A percentile compares a stretch with the other conserved stretches of the same genome.
Evolutionary conservation across 2,113 vertebrate species (phyloP).

Genomic region (Steatornis caripensis): DNA sequence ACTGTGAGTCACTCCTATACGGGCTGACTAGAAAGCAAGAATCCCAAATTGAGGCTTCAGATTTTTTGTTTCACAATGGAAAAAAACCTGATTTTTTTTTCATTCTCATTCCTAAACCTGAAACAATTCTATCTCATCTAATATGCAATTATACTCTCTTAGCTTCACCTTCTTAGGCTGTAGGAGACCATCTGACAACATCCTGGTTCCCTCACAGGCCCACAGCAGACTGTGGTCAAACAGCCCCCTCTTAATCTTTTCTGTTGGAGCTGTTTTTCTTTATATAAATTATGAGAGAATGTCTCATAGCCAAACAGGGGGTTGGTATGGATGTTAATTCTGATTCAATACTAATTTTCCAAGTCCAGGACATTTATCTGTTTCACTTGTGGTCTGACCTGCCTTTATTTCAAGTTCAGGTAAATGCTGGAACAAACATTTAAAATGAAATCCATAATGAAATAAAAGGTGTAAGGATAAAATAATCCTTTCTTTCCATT

Average conservation of each 20-base stretch:
- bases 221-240: not conserved
- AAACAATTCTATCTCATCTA: not conserved
- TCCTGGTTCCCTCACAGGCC: not conserved
- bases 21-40: not conserved
- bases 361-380: not conserved
- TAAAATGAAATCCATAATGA: not conserved
- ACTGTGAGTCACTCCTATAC: not conserved
- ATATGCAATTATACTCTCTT: not conserved
- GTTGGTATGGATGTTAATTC: not conserved
- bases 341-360: not conserved
- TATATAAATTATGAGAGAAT: not conserved
- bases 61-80: not conserved
- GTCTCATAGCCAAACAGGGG: not conserved
- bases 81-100: not conserved
- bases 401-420: not conserved
- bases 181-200: not conserved
- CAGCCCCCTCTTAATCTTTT: not conserved
- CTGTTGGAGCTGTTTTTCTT: not conserved
- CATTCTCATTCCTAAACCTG: not conserved
- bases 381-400: not conserved
- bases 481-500: not conserved
- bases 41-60: not conserved
- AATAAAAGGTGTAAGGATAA: not conserved
- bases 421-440: not conserved
- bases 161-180: not conserved